Base-by-base conservation (phyloP, 1,140 invertebrate genomes). In the Pollicipes pollicipes region DNA sequence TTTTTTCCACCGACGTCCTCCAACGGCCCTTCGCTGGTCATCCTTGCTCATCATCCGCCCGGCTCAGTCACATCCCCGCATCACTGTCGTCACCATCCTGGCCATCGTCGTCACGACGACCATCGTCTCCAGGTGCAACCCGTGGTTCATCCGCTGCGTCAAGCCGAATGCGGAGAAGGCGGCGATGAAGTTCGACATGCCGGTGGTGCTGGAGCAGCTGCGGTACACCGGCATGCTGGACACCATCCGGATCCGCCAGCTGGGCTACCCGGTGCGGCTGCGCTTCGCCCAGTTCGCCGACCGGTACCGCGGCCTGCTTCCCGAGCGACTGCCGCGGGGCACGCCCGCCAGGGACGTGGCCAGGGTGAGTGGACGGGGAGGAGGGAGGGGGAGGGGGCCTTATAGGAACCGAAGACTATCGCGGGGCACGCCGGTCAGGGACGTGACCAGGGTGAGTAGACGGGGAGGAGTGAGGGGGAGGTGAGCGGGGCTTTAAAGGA, bases 131-230 rank as follows among this genome's bases (percentile, higher is more conserved):
- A 88, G 91, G 70, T 95, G 93, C 74, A 93, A 95, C 81, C 94
- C 94, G 0, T 97, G 91, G 90, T 98, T 97, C 81, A 88, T 98
- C 1, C 86, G 96, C n/a, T 99, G 97, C 80, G 88, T 99, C 72
- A 98, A 98, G 77, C 96, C 97, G 0, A 99, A 99, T 80, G 90
- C 87, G 68, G 90, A 93, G 73, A 98, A 98, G 78, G 87, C 89
- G 0, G 87, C 97, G 0, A 92, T 97, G 86, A 86, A 88, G 75
- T 96, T 98, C 81, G 95, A 98, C 77, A 92, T 94, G 85, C 88
- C 89, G 0, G 90, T 95, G 66, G 95, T 98, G 0, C 80, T 97
- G 31, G 90, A 97, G 73, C 97, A 99, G 79, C 81, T 99, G 2
- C 82, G 92, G 24, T 97, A 96, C 77, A 89, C 91, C 0, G 95